Conservation (phyloP, 2,113 vertebrate species). For the Lamprotornis superbus region DNA sequence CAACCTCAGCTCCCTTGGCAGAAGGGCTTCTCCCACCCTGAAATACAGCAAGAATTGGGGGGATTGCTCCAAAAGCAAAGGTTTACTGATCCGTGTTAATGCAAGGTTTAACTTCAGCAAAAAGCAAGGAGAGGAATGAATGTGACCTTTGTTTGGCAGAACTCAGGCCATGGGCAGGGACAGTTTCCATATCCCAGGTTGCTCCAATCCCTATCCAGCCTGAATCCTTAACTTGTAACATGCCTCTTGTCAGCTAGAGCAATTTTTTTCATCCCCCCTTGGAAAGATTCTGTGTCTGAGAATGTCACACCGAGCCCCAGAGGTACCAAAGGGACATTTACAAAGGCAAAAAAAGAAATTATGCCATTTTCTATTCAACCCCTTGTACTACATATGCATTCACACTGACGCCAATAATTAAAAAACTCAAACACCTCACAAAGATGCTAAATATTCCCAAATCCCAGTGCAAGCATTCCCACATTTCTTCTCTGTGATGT, state of each 20-base stretch:
- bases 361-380: neutral
- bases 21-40: neutral
- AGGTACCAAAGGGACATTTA: neutral
- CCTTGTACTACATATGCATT: neutral
- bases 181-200: neutral
- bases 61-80: neutral
- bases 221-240: neutral
- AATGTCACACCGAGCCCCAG: neutral
- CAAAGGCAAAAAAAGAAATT: neutral
- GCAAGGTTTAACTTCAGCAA: accelerated
- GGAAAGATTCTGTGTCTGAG: neutral
- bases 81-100: accelerated
- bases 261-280: neutral
- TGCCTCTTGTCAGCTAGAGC: neutral
- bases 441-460: neutral
- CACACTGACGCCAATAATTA: neutral
- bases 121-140: neutral
- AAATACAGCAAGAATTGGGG: neutral
- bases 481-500: accelerated
- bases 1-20: neutral
- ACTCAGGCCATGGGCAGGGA: neutral
- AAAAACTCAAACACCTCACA: accelerated
- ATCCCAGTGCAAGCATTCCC: neutral
- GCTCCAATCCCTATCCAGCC: accelerated
- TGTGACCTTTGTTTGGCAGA: neutral